Base-by-base conservation (phyloP, 1,140 invertebrate species). In the Diachasma alloeum region DNA sequence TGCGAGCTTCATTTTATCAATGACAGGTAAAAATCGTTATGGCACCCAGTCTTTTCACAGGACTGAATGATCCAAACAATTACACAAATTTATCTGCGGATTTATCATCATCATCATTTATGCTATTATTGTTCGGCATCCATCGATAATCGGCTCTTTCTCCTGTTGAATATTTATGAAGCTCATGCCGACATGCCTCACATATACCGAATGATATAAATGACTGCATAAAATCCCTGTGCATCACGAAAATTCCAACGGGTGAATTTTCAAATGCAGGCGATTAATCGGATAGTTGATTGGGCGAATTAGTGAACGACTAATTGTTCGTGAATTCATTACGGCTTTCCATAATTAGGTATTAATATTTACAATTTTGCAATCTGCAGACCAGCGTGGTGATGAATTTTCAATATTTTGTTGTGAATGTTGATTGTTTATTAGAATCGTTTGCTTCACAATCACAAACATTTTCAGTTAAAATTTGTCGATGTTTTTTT, bases 121-220 rank as follows among this genome's bases (percentile, higher is more conserved):
- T n/a, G 39, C 68, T 22, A 72, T 72, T 72, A 72, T 48, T 72
- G n/a, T 36, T 31, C 46, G 31, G 22, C 46, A 31, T 36, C 19
- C 26, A 22, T 46, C 63, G 42, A 74, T 74, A 74, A 74, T 74
- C 73, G 59, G 26, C 71, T 72, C 56, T 76, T 76, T 72, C 69
- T 26, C 36, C 24, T 59, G 24, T 44, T 77, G 75, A 72, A 77
- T 77, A 77, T 77, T 72, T 77, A 77, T 77, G 70, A 77, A 72
- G 42, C 70, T 37, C 26, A 75, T 31, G 0, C 5, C 37, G 42
- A 71, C 56, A 37, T 36, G 78, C 26, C 56, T 37, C 22, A 69
- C 63, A 46, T 73, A 48, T 36, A 48, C 31, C 9, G 26, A 37
- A 39, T 74, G 24, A 17, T 42, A 42, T 13, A 42, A 13, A 4